Evolutionary conservation across 2,797 vertebrate genomes (phyloP), one percentile per base, ranked within the genome.

Genomic region (Meriones psammophilus): DNA sequence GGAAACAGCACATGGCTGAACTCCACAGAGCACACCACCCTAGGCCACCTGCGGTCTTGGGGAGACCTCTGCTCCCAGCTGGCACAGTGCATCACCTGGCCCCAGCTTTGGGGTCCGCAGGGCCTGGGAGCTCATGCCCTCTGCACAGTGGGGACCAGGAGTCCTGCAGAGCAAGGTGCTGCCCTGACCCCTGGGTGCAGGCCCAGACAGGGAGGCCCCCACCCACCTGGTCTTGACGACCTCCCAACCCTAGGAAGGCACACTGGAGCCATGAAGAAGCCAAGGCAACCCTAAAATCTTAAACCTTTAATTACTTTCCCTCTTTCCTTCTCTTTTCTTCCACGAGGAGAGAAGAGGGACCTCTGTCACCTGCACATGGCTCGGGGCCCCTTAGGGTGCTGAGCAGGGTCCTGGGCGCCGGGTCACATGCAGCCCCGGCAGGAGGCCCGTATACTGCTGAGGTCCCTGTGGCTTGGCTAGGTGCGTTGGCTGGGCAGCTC

Each of bases 401-500:
- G 36, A 39, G 77, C 1, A 28, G 79, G 71, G 69, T 88, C 83
- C 84, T 22, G 46, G 50, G 8, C 12, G 24, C 60, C 60, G 80
- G 36, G 92, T 9, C 0, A 69, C 96, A 97, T 88, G 28, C 97
- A 91, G 97, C 10, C 97, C 95, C 77, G 74, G 66, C 64, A 68
- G 64, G 62, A 68, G 81, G 42, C 42, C 81, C 39, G 3, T n/a
- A 39, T 4, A 0, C 39, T 28, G 89, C 98, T 98, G 95, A 96
- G 81, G 94, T 96, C 96, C 86, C 56, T 66, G 94, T 24, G 33
- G 28, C 15, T 79, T 13, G 81, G 62, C 36, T 98, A 99, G 98
- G 98, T 97, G 92, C 98, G 99, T 94, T 99, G 99, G 74, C 96
- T 98, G 2, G 99, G 99, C 98, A 99, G 99, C 98, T 99, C 99